These are phyloP conservation scores for Protonemura montana DNA, from an alignment of 2,888 invertebrate species.

Conservation along the genomic window DNA sequence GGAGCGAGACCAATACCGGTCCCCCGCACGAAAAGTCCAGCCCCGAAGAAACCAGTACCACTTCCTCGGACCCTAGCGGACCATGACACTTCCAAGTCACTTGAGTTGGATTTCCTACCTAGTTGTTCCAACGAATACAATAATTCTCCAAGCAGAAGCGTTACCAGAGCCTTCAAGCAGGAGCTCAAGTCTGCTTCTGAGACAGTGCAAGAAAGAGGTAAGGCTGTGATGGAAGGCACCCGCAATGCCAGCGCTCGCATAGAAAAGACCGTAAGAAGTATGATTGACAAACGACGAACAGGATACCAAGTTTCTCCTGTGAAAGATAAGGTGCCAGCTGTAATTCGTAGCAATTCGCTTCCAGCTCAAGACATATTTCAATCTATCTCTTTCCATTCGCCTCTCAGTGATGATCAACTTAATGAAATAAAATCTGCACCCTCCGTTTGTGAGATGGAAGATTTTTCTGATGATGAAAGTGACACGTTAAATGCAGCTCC, in stretches of 20 bases:
- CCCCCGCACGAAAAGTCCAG: background rate
- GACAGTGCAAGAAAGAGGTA: conserved; percentile 64
- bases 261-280: conserved; percentile 58
- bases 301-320: background rate
- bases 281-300: conserved; percentile 55
- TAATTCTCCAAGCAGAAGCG: conserved; percentile 54
- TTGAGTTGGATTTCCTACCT: background rate
- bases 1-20: background rate
- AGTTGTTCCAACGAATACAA: background rate
- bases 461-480: conserved; percentile 54
- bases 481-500: conserved; percentile 58
- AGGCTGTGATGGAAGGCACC: conserved; percentile 71
- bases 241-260: conserved; percentile 63
- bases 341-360: conserved; percentile 63
- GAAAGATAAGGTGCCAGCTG: conserved; percentile 1
- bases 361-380: conserved; percentile 69
- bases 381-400: conserved; percentile 71
- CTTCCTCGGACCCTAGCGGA: conserved; percentile 62
- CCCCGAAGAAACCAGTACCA: conserved; percentile 62
- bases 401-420: conserved; percentile 57
- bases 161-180: conserved; percentile 56
- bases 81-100: background rate
- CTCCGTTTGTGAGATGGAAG: conserved; percentile 53
- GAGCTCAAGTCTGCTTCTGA: conserved; percentile 62
- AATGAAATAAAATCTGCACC: conserved; percentile 52